Conservation (phyloP, 2,113 vertebrate species). For the Sterrhoptilus dennistouni region DNA sequence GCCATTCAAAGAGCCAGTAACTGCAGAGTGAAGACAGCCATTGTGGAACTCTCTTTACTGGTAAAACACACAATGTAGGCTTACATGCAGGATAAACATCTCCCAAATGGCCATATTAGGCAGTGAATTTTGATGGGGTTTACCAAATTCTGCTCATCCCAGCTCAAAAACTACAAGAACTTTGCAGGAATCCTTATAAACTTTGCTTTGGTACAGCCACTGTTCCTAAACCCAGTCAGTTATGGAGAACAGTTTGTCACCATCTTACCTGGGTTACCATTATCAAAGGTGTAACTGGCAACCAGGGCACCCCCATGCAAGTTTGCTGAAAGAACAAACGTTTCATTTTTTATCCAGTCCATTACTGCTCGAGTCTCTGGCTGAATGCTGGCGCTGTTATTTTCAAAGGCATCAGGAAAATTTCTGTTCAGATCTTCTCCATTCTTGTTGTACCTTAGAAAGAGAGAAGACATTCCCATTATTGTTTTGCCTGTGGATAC, state of each 20-base stretch:
- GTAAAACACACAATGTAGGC: background rate
- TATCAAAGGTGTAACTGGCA: slow-evolving; percentile 94
- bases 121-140: background rate
- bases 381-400: slow-evolving; percentile 61
- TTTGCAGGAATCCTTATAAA: background rate
- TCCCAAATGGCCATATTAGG: background rate
- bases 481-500: background rate
- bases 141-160: background rate
- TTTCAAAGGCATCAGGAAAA: slow-evolving; percentile 86
- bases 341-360: slow-evolving; percentile 85
- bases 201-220: background rate
- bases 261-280: slow-evolving; percentile 81
- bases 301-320: slow-evolving; percentile 93
- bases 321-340: slow-evolving; percentile 93
- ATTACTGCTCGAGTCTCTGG: slow-evolving; percentile 89
- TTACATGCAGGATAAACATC: background rate
- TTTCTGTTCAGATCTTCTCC: slow-evolving; percentile 90
- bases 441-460: slow-evolving; percentile 83
- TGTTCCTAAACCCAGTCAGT: background rate
- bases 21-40: slow-evolving; percentile 29
- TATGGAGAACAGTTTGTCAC: background rate
- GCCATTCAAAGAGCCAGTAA: slow-evolving; percentile 33
- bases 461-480: background rate
- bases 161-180: background rate
- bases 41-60: background rate